These are phyloP conservation scores for Spermophilus dauricus DNA, from an alignment of 2,113 vertebrate species.

Conservation along the genomic window DNA sequence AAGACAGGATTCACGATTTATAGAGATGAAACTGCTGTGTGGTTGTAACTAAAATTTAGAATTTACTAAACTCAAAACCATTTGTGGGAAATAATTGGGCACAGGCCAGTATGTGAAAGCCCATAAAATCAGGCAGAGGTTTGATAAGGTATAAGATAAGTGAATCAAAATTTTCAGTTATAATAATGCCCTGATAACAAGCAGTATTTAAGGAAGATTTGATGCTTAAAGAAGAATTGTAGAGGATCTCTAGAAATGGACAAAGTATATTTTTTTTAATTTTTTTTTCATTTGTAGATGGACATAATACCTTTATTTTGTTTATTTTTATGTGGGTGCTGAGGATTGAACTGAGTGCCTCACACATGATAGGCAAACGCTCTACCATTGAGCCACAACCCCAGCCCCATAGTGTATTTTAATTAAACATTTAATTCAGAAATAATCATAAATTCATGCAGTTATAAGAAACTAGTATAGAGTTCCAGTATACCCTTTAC, in stretches of 20 bases:
- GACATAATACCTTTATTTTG: too few relatives aligned
- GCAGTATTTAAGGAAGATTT: not conserved
- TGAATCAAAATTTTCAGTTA: not conserved
- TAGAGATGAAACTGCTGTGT: not conserved
- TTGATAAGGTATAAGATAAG: not conserved
- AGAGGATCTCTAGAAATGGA: not conserved
- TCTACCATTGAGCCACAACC: too few relatives aligned
- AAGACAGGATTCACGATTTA: not conserved
- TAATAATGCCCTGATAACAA: not conserved
- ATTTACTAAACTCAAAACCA: not conserved
- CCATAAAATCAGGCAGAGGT: not conserved
- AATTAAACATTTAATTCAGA: not conserved
- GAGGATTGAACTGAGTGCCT: too few relatives aligned
- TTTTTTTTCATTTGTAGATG: too few relatives aligned
- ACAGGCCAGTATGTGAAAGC: not conserved
- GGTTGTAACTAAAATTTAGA: not conserved
- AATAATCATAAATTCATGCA: not conserved
- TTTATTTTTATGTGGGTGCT: too few relatives aligned
- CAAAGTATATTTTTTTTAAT: too few relatives aligned
- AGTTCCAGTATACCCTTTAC: not conserved
- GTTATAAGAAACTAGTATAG: not conserved
- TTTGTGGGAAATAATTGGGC: not conserved
- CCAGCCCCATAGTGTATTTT: not conserved
- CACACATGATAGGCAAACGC: too few relatives aligned
- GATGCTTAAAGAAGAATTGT: not conserved